Percentiles rank a stretch among this genome's conserved stretches.
Conservation (phyloP, 2,888 invertebrate species). For the Chaetoderma sp. region DNA sequence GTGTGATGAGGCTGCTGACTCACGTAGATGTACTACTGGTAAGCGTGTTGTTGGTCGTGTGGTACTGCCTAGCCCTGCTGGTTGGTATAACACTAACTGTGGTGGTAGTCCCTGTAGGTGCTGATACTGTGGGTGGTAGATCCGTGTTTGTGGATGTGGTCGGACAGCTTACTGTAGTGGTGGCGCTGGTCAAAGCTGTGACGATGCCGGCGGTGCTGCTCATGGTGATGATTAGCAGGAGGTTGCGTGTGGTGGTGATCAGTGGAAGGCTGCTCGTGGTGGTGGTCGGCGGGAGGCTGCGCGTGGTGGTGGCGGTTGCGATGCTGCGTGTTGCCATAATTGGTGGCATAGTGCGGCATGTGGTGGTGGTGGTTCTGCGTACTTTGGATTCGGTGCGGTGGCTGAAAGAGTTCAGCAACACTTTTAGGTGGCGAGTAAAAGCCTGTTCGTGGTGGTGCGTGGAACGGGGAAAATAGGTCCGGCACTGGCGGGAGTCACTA, state of each 20-base stretch:
- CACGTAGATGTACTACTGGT: no score
- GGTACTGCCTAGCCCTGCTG: background rate
- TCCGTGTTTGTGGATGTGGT: no score
- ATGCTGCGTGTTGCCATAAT: background rate
- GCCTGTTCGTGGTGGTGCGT: no score
- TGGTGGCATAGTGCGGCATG: no score
- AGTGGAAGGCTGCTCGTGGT: background rate
- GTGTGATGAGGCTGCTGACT: no score
- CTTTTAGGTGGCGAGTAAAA: no score
- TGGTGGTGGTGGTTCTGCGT: no score
- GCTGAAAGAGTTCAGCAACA: no score
- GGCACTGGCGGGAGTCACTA: no score
- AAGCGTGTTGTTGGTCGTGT: no score
- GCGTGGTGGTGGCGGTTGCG: background rate
- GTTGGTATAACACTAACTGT: background rate
- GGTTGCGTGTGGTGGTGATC: background rate
- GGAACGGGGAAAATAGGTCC: no score
- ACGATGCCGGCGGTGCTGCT: background rate
- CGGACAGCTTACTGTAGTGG: no score
- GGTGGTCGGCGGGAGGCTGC: background rate
- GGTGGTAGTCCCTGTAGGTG: background rate
- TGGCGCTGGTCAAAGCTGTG: background rate
- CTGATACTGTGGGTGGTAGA: background rate
- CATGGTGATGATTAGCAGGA: background rate
- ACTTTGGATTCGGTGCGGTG: background rate